phyloP scores from a whole-genome alignment of 2,113 vertebrate genomes.

The Ellobius talpinus region DNA sequence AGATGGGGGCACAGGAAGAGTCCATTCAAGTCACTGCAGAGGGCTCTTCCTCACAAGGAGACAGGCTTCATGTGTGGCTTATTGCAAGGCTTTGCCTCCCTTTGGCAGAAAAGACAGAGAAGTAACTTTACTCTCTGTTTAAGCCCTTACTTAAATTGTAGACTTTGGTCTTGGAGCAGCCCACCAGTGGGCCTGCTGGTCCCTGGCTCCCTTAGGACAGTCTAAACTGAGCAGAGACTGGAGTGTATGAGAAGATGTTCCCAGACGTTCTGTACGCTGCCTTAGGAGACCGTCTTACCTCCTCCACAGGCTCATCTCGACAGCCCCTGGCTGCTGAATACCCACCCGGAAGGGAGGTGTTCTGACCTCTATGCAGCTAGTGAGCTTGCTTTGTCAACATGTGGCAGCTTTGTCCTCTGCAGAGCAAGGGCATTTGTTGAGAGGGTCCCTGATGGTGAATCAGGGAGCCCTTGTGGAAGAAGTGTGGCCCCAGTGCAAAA shows the following conservation, averaged over 20 bases:
- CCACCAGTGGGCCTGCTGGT: neutral
- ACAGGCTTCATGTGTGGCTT: neutral
- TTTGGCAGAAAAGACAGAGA: neutral
- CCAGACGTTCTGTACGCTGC: neutral
- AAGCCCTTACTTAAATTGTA: neutral
- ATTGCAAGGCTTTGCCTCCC: neutral
- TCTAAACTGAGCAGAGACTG: neutral
- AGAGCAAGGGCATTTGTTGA: neutral
- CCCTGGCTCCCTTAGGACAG: neutral
- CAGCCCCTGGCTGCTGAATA: neutral
- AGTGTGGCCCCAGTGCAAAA: neutral
- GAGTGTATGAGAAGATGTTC: neutral
- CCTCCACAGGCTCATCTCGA: no score
- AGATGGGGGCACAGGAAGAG: neutral
- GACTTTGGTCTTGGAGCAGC: neutral
- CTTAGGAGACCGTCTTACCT: neutral
- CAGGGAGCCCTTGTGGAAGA: neutral
- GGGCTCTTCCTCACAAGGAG: neutral
- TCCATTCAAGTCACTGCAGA: neutral
- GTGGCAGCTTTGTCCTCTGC: neutral
- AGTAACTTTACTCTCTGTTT: neutral
- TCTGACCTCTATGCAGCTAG: neutral
- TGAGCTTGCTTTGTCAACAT: neutral
- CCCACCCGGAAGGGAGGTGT: rapidly evolving
- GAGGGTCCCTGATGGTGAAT: neutral